Base-by-base conservation (phyloP, 2,113 vertebrate genomes). In the Chamaea fasciata region DNA sequence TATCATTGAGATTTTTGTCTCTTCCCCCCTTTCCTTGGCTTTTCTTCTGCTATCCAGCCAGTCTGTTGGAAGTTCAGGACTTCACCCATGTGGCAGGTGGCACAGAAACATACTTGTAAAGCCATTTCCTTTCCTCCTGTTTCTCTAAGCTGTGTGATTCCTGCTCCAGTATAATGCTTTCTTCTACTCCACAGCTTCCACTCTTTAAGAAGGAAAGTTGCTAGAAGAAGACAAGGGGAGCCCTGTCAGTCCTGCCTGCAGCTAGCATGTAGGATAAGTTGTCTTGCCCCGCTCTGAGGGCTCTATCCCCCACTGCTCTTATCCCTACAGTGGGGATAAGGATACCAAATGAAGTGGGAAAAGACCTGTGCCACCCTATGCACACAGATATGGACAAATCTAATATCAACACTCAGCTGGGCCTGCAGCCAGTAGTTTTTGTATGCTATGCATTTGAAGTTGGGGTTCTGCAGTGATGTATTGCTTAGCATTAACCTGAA, bases 401-500 rank as follows among this genome's bases (percentile, higher is more conserved):
- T 46, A 5, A 1, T 50, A 21, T 20, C 30, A 42, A 1, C 56
- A n/a, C 19, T 39, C 20, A 24, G 24, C 73, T 65, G 53, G 23
- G 57, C 57, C 49, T 84, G 46, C 62, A 94, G 22, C 63, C 46
- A 13, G 37, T 33, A 46, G 35, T 46, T 69, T 67, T 44, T 62
- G 6, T 78, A 6, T 55, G 28, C 31, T 35, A 2, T 7, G 17
- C 15, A 9, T 44, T 78, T 1, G 1, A 30, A 52, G 10, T 5
- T 83, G 88, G 44, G 53, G 13, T 82, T 90, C 65, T 92, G 57
- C 41, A 57, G 56, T 76, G 19, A 11, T 47, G 7, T 46, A 19
- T 33, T 73, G 23, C 53, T 70, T 42, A 39, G 44, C 24, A 12
- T 26, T 65, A 44, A 49, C 33, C 22, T 53, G n/a, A 89, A 55